Conservation (phyloP, 2,113 vertebrate species). For the Pantherophis guttatus region DNA sequence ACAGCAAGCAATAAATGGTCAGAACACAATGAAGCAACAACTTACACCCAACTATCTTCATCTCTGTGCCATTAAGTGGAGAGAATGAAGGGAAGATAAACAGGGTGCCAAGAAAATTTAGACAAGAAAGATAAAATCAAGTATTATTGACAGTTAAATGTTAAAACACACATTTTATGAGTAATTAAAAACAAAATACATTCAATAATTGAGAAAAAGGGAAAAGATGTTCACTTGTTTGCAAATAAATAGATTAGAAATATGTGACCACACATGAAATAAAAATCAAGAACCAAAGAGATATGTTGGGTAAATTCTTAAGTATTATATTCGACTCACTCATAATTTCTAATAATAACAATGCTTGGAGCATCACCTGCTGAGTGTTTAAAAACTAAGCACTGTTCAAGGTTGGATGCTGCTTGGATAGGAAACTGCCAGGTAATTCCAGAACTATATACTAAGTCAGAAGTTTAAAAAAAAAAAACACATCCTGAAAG, state of each 20-base stretch:
- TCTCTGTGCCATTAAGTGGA: conserved; percentile 77
- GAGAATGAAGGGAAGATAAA: conserved; percentile 66
- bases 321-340: background rate
- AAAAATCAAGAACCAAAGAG: background rate
- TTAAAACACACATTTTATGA: conserved; percentile 70
- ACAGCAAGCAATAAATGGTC: conserved; percentile 72
- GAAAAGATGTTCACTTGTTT: conserved; percentile 55
- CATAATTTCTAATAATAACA: background rate
- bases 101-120: conserved; percentile 67
- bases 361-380: background rate
- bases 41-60: conserved; percentile 88
- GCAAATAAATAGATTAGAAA: conserved; percentile 55
- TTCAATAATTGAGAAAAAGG: conserved; percentile 61
- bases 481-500: background rate
- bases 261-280: background rate
- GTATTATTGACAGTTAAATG: conserved; percentile 65
- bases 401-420: background rate
- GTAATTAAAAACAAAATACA: conserved; percentile 67
- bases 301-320: background rate
- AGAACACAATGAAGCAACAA: conserved; percentile 72
- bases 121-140: conserved; percentile 70
- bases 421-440: background rate
- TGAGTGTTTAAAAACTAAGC: background rate
- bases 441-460: background rate
- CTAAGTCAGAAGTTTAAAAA: background rate